Evolutionary conservation across 2,797 vertebrate genomes (phyloP).

Genomic region (Stomatorhinus walkeri): DNA sequence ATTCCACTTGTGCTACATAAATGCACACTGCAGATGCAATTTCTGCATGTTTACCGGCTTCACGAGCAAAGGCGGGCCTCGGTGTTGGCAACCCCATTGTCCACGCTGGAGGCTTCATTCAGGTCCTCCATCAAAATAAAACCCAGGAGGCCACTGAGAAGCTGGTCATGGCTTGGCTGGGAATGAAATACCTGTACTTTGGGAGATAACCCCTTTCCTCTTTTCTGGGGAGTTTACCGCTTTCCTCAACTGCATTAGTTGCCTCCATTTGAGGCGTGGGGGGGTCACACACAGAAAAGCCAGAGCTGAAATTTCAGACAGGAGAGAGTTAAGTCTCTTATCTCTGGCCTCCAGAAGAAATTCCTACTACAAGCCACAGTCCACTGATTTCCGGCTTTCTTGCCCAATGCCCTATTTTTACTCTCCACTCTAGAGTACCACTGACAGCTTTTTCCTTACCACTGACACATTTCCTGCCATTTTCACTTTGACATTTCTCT

Average conservation of each 20-base stretch:
- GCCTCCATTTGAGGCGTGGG: constrained; percentile 2
- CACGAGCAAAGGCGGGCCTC: background rate
- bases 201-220: constrained; percentile 9
- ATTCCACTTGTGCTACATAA: constrained; percentile 55
- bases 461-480: constrained; percentile 75
- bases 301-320: constrained; percentile 50
- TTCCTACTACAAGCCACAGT: constrained; percentile 85
- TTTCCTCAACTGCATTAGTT: background rate
- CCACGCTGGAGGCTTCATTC: background rate
- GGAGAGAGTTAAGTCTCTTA: constrained; percentile 85
- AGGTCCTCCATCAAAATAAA: constrained; percentile 15
- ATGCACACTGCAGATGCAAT: constrained; percentile 47
- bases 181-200: constrained; percentile 9
- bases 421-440: constrained; percentile 77
- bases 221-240: constrained; percentile 8
- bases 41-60: constrained; percentile 46
- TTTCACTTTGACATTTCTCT: constrained; percentile 66
- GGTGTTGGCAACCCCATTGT: background rate
- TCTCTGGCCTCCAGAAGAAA: constrained; percentile 87
- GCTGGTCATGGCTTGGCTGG: background rate
- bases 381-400: constrained; percentile 87
- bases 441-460: constrained; percentile 88
- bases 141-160: background rate
- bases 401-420: constrained; percentile 94
- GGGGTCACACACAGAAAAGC: constrained; percentile 40